Base-by-base conservation (phyloP, 2,888 invertebrate species). In the Maniola hyperantus region DNA sequence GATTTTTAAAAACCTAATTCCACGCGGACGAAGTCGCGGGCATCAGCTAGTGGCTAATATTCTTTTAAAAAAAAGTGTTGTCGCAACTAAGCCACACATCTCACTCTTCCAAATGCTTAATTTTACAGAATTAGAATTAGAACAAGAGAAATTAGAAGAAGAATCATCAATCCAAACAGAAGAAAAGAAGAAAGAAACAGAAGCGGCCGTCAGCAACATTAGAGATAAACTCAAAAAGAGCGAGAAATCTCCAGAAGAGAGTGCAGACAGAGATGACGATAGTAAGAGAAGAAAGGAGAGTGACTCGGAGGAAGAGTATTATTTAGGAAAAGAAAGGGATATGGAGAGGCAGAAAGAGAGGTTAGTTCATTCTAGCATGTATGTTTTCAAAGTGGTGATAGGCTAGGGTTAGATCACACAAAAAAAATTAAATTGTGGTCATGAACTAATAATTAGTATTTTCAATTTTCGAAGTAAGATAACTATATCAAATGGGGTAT, bases 271-370 rank as follows among this genome's bases (percentile, higher is more conserved):
- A 74, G 76, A 66, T 20, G 65, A n/a, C 0, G 80, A 79, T 50
- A 82, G 79, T 70, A 91, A 86, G 70, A 83, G 74, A 75, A 83
- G 70, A 75, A 83, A 77, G 58, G 80, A 79, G 50, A 87, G 85
- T 77, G 71, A 88, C 84, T 88, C 93, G 10, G 93, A 93, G 64
- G 94, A 93, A 66, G 92, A 94, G 69, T 94, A 95, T 84, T 95
- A 95, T 75, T 85, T 95, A 34, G 95, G 96, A 50, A 94, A 95
- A 74, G 95, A 95, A 67, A 92, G 91, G 75, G 91, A 93, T 72
- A 90, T 94, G 20, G 93, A 93, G 73, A 91, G 93, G 62, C 89
- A 93, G 80, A 93, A 93, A 82, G 92, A 95, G 84, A 93, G 91
- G 95, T 94, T n/a, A 62, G 62, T 42, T 10, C 39, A 6, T 33